phyloP scores from a whole-genome alignment of 2,113 vertebrate genomes.

The Heterotilapia buettikoferi region DNA sequence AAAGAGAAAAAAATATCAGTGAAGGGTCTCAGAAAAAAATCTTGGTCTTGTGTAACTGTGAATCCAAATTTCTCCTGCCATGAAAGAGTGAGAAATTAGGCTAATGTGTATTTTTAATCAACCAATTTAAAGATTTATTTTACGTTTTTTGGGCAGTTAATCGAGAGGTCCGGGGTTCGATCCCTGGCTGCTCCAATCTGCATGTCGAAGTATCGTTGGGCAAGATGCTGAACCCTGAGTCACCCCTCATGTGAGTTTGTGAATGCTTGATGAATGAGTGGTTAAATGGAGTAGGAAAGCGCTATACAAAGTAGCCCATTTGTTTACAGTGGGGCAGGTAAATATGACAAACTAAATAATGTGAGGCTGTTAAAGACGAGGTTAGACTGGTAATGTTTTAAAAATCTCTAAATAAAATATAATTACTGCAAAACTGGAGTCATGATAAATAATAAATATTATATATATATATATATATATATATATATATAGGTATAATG shows the following conservation, averaged over 20 bases:
- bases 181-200: background rate
- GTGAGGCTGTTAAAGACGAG: background rate
- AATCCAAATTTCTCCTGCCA: background rate
- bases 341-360: background rate
- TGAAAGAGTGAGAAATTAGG: background rate
- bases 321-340: background rate
- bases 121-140: background rate
- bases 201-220: background rate
- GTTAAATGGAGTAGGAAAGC: background rate
- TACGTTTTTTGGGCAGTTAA: background rate
- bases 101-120: background rate
- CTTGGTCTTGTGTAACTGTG: background rate
- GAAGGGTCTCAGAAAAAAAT: background rate
- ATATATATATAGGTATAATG: background rate
- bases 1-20: background rate
- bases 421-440: background rate
- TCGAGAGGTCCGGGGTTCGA: accelerated
- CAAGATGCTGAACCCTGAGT: background rate
- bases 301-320: background rate
- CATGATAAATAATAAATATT: conserved; percentile 1
- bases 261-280: background rate
- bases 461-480: background rate
- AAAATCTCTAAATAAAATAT: conserved; percentile 15
- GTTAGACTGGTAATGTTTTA: background rate
- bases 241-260: background rate